Percentiles rank a stretch among this genome's conserved stretches.
These are phyloP conservation scores for Bombycilla garrulus DNA, from an alignment of 2,113 vertebrate genomes.

Conservation along the genomic window DNA sequence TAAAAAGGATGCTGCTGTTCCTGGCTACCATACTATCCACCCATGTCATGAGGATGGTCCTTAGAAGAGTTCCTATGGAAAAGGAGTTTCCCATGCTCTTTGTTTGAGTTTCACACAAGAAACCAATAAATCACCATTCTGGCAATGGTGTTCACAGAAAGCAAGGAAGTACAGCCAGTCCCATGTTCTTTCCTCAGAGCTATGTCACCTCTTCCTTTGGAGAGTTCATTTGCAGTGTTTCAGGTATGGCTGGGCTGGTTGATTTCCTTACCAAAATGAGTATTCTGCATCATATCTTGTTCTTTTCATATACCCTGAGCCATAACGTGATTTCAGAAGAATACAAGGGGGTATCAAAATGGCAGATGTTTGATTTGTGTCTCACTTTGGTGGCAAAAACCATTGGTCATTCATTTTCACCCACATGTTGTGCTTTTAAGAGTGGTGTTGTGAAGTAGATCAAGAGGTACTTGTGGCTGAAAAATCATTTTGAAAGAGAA, in stretches of 20 bases:
- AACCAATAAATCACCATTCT: not conserved
- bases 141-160: not conserved
- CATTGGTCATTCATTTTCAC: not conserved
- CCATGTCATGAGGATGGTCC: not conserved
- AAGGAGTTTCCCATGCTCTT: not conserved
- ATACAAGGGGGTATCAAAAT: not conserved
- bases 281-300: not conserved
- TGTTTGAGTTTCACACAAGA: not conserved
- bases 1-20: slow-evolving; percentile 14
- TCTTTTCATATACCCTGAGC: not conserved
- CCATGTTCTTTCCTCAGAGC: not conserved
- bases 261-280: not conserved
- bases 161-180: not conserved
- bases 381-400: not conserved
- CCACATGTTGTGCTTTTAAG: not conserved
- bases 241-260: not conserved
- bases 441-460: not conserved
- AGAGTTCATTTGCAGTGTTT: not conserved
- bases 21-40: not conserved
- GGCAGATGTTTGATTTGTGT: not conserved
- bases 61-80: slow-evolving; percentile 15
- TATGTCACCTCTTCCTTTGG: not conserved
- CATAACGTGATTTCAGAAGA: not conserved
- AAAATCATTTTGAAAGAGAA: not conserved
- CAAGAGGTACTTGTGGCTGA: not conserved